Evolutionary conservation across 2,888 invertebrate species (phyloP).

Genomic region (Masnerella sp.): DNA sequence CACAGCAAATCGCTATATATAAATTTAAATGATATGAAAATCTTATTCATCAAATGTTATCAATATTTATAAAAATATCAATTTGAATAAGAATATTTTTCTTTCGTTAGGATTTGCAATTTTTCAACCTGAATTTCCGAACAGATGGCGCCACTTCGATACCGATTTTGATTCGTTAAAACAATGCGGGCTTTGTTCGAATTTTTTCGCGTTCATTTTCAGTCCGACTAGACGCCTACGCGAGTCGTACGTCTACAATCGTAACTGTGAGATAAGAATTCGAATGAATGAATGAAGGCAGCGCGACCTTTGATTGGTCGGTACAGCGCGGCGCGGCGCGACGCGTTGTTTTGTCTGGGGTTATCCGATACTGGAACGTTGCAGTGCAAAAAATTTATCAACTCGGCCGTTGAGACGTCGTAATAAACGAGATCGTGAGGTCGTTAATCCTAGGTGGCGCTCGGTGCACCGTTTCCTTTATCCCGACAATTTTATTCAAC

Average conservation of each 20-base stretch:
- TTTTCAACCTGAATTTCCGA: background rate
- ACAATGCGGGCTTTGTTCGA: constrained; percentile 21
- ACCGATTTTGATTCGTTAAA: background rate
- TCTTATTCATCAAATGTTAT: no score
- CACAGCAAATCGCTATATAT: no score
- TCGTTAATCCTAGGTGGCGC: constrained; percentile 33
- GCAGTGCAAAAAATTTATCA: constrained; percentile 22
- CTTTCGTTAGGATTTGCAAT: no score
- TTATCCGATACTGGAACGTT: constrained; percentile 36
- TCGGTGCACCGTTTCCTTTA: background rate
- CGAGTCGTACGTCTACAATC: constrained; percentile 15
- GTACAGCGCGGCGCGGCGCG: constrained; percentile 13
- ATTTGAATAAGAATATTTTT: no score
- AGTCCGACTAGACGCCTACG: constrained; percentile 31
- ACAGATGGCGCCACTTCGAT: background rate
- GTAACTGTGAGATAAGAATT: constrained; percentile 51
- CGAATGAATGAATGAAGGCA: constrained; percentile 50
- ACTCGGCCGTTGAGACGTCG: constrained; percentile 14
- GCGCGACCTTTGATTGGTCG: constrained; percentile 48
- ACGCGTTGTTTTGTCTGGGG: constrained; percentile 37
- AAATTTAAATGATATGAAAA: no score
- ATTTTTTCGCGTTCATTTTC: constrained; percentile 15
- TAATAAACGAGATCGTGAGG: constrained; percentile 7
- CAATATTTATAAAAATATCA: no score
- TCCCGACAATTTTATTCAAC: no score